Base-by-base conservation (phyloP, 2,888 invertebrate species). In the Synanthedon andrenaeformis region DNA sequence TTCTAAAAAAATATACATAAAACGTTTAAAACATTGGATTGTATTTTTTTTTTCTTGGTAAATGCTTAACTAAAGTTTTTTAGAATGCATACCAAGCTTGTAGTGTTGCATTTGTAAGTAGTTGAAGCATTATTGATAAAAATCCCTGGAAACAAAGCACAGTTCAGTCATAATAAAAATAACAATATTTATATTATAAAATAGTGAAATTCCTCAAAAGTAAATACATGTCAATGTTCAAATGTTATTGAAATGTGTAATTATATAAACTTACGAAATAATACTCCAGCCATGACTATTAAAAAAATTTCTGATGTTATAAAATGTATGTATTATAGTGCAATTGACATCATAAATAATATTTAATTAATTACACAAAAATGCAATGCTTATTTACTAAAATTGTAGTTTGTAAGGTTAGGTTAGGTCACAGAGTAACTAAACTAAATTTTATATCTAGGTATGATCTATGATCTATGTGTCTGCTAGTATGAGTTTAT, bases 221-320 rank as follows among this genome's bases (percentile, higher is more conserved):
- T 23, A 23, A 23, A 23, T 23, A 23, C 1, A 5, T 23, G 5
- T 5, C 4, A 23, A 23, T 23, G 23, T 23, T 23, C 4, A 23
- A 23, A 23, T 23, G 23, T 35, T 10, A 35, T 35, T 35, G 35
- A 35, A 35, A 35, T 35, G 10, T 35, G 35, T 35, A 35, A 35
- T 6, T 10, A 23, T 23, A 23, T 35, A 35, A 45, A 71, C 83
- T 74, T 64, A 82, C 84, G 80, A 60, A 83, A 78, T 59, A 85
- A 59, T 28, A 79, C 74, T 55, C 82, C 82, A 53, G 82, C 77
- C 84, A 76, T 76, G 28, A n/a, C 58, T 55, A 51, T 49, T 49
- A 49, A 45, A 13, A 6, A 45, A n/a, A 11, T 45, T n/a, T 45
- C 23, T 45, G 5, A 14, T 13, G 11, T 45, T 14, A 45, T 11